phyloP scores from a whole-genome alignment of 2,797 vertebrate genomes.

The Petrocephalus sullivani region DNA sequence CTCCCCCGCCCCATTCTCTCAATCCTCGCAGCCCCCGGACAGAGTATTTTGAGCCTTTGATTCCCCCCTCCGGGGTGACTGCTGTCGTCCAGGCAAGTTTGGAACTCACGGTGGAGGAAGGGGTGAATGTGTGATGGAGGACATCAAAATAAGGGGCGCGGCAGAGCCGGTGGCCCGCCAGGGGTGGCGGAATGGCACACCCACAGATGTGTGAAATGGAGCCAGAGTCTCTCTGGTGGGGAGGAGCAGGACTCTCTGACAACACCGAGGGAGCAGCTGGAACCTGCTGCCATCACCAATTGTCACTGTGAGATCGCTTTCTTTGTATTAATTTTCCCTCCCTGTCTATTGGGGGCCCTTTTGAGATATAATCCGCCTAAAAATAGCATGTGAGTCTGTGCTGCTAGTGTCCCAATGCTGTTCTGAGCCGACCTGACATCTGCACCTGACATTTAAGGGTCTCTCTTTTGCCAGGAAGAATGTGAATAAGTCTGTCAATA shows the following conservation, averaged over 20 bases:
- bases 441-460: slow-evolving; percentile 38
- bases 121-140: slow-evolving; percentile 42
- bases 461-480: slow-evolving; percentile 37
- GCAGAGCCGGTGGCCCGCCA: slow-evolving; percentile 52
- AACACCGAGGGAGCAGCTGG: slow-evolving; percentile 51
- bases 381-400: slow-evolving; percentile 43
- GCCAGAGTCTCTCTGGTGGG: slow-evolving; percentile 55
- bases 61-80: slow-evolving; percentile 28
- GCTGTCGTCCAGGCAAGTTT: slow-evolving; percentile 43
- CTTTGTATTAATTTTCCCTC: slow-evolving; percentile 62
- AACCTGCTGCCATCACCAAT: slow-evolving; percentile 57
- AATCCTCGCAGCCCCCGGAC: not conserved
- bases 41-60: not conserved
- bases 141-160: slow-evolving; percentile 47
- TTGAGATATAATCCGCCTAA: slow-evolving; percentile 53
- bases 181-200: slow-evolving; percentile 68
- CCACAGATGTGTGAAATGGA: slow-evolving; percentile 68
- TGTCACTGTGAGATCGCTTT: slow-evolving; percentile 53
- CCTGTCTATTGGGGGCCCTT: slow-evolving; percentile 40
- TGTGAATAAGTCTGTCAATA: slow-evolving; percentile 20
- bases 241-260: slow-evolving; percentile 40
- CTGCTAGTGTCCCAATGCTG: slow-evolving; percentile 25
- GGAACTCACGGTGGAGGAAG: slow-evolving; percentile 38
- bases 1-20: slow-evolving; percentile 28
- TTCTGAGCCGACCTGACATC: slow-evolving; percentile 38